Evolutionary conservation across 2,113 vertebrate species (phyloP), one percentile per base, ranked within the genome.

Genomic region (Trichechus manatus): DNA sequence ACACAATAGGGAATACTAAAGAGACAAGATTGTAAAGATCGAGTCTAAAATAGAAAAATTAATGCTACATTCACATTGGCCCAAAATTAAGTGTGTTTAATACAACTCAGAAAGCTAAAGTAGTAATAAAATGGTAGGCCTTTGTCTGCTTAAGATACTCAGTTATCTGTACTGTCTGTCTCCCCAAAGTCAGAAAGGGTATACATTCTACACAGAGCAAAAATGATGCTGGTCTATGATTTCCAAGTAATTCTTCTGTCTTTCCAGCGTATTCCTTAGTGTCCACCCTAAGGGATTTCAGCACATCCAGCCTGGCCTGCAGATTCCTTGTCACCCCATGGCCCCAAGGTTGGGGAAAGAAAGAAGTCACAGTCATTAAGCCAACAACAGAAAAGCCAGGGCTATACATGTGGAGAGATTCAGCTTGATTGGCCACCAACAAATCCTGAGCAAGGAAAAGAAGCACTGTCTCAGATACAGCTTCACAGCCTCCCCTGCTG

Each of bases 21-120:
- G 22, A 85, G 72, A 15, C 25, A 14, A 44, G 50, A 23, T 42
- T 47, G 7, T 53, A 70, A 70, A 31, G 36, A 31, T 1, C 8
- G 25, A 53, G 10, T 47, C 33, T 22, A 39, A 93, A 74, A 14
- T 20, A 74, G 23, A 33, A 79, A 79, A 33, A 39, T 13, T 15
- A 50, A 50, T 2, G 39, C 25, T 64, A 1, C 13, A 0, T 63
- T 50, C 50, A 36, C 63, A 29, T 0, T 20, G 63, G 19, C 61
- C 53, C 72, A 4, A 44, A 72, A 84, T 42, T 39, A 88, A 78
- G 17, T 50, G 13, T 44, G 6, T 19, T 63, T 79, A 29, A 20
- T 80, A 59, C 31, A 84, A 53, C 39, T 39, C 50, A 10, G 64
- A 75, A 66, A 66, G 25, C 75, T 84, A 27, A 56, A 36, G 11